Evolutionary conservation across 2,797 vertebrate genomes (phyloP).

Genomic region (Babyrousa celebensis): DNA sequence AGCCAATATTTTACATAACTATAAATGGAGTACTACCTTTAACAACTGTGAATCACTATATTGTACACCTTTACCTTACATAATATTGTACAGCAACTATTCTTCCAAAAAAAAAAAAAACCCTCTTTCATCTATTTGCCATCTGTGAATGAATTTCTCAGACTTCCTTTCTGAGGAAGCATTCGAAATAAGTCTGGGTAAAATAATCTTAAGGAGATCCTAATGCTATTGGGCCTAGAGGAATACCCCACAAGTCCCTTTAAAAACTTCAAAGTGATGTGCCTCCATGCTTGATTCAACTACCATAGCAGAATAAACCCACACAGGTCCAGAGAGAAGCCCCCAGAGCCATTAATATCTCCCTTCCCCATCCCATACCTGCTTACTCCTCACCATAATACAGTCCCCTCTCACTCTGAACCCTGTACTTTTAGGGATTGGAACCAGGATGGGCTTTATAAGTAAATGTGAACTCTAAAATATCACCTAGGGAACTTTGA

Average conservation of each 20-base stretch:
- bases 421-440: neutral
- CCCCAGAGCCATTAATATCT: neutral
- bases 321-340: neutral
- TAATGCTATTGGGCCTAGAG: neutral
- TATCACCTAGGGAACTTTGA: conserved; percentile 36
- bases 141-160: conserved; percentile 14
- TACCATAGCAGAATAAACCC: neutral
- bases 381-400: neutral
- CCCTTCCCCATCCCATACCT: neutral
- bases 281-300: neutral
- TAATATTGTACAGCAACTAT: neutral
- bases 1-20: neutral
- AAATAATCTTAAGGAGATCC: neutral
- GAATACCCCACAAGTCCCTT: neutral
- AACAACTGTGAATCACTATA: neutral
- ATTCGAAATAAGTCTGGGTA: conserved; percentile 6
- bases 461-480: neutral
- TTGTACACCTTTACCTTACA: neutral
- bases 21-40: neutral
- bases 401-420: neutral
- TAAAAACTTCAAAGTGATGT: conserved; percentile 3
- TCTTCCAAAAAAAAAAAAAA: neutral
- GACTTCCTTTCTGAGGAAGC: conserved; percentile 3
- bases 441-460: neutral
- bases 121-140: neutral